Evolutionary conservation across 2,113 vertebrate species (phyloP).

Genomic region (Baryphthengus martii): DNA sequence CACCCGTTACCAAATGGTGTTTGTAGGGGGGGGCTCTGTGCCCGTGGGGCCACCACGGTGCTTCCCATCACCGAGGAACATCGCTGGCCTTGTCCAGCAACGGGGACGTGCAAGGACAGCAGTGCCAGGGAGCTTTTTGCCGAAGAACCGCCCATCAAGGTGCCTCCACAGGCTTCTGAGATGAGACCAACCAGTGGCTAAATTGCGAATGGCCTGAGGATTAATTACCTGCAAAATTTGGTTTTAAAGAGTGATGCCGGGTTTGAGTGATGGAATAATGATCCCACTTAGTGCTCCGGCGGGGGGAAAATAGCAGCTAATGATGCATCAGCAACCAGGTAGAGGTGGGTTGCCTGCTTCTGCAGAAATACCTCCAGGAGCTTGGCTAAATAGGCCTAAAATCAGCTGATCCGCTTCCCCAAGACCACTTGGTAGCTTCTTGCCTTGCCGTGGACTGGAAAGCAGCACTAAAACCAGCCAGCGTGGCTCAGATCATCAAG

Average conservation of each 20-base stretch:
- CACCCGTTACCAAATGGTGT: rapidly evolving
- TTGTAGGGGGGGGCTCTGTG: neutral
- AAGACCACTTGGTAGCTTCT: neutral
- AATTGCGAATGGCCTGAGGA: neutral
- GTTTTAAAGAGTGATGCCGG: neutral
- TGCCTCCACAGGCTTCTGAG: neutral
- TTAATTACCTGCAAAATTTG: neutral
- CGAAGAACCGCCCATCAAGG: neutral
- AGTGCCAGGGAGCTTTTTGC: neutral
- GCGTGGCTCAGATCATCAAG: neutral
- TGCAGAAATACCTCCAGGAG: neutral
- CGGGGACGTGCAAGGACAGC: too few relatives aligned
- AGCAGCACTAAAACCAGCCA: neutral
- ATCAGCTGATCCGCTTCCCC: neutral
- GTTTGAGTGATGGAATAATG: neutral
- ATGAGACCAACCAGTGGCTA: neutral
- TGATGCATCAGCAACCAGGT: neutral
- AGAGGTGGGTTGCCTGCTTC: neutral
- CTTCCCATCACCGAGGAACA: neutral
- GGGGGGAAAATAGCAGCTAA: neutral
- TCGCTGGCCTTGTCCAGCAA: rapidly evolving
- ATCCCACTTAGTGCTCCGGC: neutral
- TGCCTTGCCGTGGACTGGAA: neutral
- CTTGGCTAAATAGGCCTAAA: neutral
- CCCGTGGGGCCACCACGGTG: rapidly evolving